Evolutionary conservation across 2,113 vertebrate genomes (phyloP), one percentile per base, ranked within the genome.

Genomic region (Colistium nudipinnis): DNA sequence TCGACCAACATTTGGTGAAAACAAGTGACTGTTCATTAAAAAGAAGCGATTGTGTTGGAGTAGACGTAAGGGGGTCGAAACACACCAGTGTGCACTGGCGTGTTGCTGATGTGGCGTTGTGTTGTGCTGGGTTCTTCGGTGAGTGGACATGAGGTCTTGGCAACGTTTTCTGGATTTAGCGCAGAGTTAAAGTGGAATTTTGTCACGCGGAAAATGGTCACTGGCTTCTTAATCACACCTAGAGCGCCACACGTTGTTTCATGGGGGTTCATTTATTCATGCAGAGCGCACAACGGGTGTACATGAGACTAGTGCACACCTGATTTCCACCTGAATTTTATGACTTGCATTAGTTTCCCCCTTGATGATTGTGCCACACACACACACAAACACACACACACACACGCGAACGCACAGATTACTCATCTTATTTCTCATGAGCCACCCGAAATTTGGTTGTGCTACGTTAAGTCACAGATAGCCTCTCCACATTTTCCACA

Each of bases 401-500:
- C n/a, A n/a, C n/a, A n/a, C n/a, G n/a, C n/a, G n/a, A n/a, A n/a
- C n/a, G n/a, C n/a, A n/a, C n/a, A n/a, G n/a, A n/a, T 27, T 39
- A 28, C 36, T 73, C 56, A 49, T 45, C 53, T 48, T 36, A 45
- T 57, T 76, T 62, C 47, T 78, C n/a, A 61, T 47, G 52, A 24
- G 57, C 45, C 73, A 54, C 66, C 44, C 68, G 36, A 76, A 60
- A n/a, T n/a, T 64, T 62, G 59, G 47, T 79, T 62, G 78, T 68
- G 73, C 76, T 63, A 51, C 56, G 38, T 41, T 72, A 64, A 83
- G 70, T 81, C 49, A 88, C 86, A 89, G 82, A 76, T 51, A 81
- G 82, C 78, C 74, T 78, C 80, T 73, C 80, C 38, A 64, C 80
- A 76, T 73, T 63, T n/a, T 81, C 72, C 72, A 84, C 78, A 90